Evolutionary conservation across 1,140 invertebrate species (phyloP), one percentile per base, ranked within the genome.

Genomic region (Trinorchestia longiramus): DNA sequence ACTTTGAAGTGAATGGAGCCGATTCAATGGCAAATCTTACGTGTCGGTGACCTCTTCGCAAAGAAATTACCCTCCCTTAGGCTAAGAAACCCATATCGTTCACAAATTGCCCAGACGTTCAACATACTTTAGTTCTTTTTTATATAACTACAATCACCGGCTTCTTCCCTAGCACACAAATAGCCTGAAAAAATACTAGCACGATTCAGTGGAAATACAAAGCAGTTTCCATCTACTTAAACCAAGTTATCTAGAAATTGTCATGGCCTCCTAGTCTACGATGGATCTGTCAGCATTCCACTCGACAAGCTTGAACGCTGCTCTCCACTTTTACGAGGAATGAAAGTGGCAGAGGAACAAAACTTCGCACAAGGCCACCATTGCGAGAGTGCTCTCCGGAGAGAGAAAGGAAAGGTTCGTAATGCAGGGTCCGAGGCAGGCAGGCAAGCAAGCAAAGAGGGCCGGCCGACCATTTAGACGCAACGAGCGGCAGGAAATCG

Each of bases 401-500:
- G 62, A 77, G 62, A 77, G 28, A 77, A 77, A 77, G 62, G 62
- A 77, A 77, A 77, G 62, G 62, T 77, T 77, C 62, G 62, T 28
- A 77, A 28, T 3, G 62, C 62, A 77, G 62, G 62, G 62, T 1
- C 62, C 62, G 6, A 19, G 47, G 8, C 47, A 53, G n/a, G n/a
- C n/a, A 53, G 62, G 62, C 62, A 77, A 77, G 62, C 62, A 77
- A 77, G 62, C 62, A 77, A 77, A 77, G 62, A 77, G 62, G 62
- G 36, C 62, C 62, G 62, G 62, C 62, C 62, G 88, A 90, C 88
- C 88, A 90, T 90, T 90, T 90, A 90, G 88, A 90, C n/a, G 88
- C 43, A 90, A 90, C 88, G 88, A 90, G 88, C 88, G 88, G 41
- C 88, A 43, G 88, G 41, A 90, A 90, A 90, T 90, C 88, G 88